Conservation (phyloP, 2,888 invertebrate species). For the Lacanobia wlatinum region DNA sequence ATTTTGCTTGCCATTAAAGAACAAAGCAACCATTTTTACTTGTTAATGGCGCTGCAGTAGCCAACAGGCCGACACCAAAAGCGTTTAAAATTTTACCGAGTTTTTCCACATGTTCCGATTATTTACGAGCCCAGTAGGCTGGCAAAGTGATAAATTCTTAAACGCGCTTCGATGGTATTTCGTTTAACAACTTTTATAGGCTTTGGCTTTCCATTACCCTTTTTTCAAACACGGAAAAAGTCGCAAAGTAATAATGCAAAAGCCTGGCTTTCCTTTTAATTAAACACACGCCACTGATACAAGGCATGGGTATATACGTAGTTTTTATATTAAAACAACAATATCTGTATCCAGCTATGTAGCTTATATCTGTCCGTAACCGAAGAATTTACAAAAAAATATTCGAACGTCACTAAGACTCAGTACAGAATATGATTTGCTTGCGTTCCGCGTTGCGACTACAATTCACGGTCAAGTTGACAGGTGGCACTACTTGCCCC, state of each 20-base stretch:
- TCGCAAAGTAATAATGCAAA: not conserved
- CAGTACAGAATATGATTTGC: conserved; percentile 24
- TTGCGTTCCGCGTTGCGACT: conserved; percentile 52
- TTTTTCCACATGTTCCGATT: conserved; percentile 48
- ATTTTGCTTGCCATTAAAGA: not conserved
- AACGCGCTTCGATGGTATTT: conserved; percentile 32
- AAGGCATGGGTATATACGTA: too few relatives aligned
- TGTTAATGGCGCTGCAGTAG: conserved; percentile 2
- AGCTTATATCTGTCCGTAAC: too few relatives aligned
- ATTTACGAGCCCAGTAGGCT: conserved; percentile 37
- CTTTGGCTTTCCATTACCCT: conserved; percentile 23
- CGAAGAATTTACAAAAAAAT: not conserved
- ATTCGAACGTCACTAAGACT: conserved; percentile 14
- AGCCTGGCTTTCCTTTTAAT: not conserved
- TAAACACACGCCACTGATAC: not conserved
- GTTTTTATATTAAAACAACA: not conserved
- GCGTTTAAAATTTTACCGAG: conserved; percentile 30
- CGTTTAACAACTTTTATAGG: conserved; percentile 42
- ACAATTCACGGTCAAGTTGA: conserved; percentile 55
- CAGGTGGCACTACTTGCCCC: conserved; percentile 57
- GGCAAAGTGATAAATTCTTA: conserved; percentile 49
- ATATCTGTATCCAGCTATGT: too few relatives aligned
- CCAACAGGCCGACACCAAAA: conserved; percentile 20
- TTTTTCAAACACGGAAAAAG: conserved; percentile 5
- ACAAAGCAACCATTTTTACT: conserved; percentile 13